Evolutionary conservation across 1,140 invertebrate species (phyloP).

Genomic region (Gyrodactylus bullatarudis): DNA sequence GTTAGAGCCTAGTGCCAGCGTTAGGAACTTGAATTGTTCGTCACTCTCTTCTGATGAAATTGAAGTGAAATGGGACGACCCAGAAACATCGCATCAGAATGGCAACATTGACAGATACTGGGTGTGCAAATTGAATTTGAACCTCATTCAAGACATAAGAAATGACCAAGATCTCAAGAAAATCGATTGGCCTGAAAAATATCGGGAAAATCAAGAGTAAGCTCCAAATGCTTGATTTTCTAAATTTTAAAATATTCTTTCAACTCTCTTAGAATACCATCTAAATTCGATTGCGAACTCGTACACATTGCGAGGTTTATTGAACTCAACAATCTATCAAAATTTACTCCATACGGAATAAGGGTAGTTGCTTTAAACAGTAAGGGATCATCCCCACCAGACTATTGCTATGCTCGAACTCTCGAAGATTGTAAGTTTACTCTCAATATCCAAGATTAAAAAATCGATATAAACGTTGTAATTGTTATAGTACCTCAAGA

Average conservation of each 20-base stretch:
- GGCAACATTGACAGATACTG: neutral
- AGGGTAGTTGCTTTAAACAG: neutral
- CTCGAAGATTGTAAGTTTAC: constrained; percentile 5
- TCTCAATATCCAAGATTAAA: neutral
- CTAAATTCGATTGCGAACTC: neutral
- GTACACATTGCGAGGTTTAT: neutral
- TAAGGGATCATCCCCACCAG: neutral
- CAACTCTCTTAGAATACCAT: neutral
- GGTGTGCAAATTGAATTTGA: neutral
- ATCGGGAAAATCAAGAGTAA: neutral
- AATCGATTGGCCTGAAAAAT: neutral
- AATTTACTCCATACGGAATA: constrained; percentile 1
- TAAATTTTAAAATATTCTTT: too few relatives aligned
- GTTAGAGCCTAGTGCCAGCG: neutral
- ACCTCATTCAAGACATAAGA: neutral
- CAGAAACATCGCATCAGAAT: neutral
- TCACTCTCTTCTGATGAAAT: neutral
- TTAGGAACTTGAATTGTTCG: neutral
- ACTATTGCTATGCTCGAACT: neutral
- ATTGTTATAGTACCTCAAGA: constrained; percentile 2
- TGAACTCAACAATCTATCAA: neutral
- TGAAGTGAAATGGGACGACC: neutral
- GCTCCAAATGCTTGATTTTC: too few relatives aligned
- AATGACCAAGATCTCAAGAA: neutral
- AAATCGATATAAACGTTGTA: neutral